phyloP scores from a whole-genome alignment of 2,797 vertebrate species.

The Sus cebifrons region DNA sequence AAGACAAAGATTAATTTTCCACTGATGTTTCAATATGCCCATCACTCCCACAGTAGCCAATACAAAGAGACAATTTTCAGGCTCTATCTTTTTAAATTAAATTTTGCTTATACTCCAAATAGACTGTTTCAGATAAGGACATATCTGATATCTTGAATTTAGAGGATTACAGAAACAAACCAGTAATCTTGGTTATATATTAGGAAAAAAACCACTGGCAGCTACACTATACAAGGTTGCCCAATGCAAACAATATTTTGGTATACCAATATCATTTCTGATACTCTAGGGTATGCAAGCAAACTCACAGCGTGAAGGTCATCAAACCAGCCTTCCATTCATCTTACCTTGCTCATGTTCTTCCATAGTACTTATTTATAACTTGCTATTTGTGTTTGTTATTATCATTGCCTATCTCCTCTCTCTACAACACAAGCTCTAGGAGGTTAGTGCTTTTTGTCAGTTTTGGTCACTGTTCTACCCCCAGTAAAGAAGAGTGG shows the following conservation, averaged over 20 bases:
- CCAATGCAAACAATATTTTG: neutral
- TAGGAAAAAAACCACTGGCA: neutral
- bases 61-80: neutral
- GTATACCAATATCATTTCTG: neutral
- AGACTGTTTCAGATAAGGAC: neutral
- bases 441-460: neutral
- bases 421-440: neutral
- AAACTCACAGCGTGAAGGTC: neutral
- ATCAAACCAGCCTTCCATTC: neutral
- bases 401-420: neutral
- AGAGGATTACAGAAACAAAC: neutral
- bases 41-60: neutral
- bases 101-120: neutral
- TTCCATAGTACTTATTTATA: neutral
- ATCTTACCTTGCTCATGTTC: neutral
- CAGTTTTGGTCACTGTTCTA: neutral
- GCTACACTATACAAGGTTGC: neutral
- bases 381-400: neutral
- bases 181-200: neutral
- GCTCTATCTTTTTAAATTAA: neutral
- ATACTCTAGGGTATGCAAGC: neutral
- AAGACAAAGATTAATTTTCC: neutral
- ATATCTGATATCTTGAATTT: constrained; percentile 9
- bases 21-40: neutral
- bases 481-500: neutral